Evolutionary conservation across 2,888 invertebrate species (phyloP).

Genomic region (Phlogophora meticulosa): DNA sequence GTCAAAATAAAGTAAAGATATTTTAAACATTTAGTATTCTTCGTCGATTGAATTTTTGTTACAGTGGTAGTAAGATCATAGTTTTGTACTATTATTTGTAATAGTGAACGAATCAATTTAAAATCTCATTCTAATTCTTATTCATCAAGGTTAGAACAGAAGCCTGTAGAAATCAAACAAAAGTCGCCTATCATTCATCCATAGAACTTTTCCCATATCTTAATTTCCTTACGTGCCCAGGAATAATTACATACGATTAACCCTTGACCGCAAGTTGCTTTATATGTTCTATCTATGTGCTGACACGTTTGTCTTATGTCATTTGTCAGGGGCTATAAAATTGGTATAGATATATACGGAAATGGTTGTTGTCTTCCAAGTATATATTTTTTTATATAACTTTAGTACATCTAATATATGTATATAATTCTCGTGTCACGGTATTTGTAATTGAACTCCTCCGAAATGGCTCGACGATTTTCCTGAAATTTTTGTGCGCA

Average conservation of each 20-base stretch:
- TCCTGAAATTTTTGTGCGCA: too few species aligned
- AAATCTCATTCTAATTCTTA: too few species aligned
- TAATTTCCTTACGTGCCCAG: constrained; percentile 36
- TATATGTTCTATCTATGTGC: constrained; percentile 25
- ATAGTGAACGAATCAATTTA: too few species aligned
- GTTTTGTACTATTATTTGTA: too few species aligned
- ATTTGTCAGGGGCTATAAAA: constrained; percentile 7
- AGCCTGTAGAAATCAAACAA: not conserved
- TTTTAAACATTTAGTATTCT: too few species aligned
- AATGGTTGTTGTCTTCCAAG: constrained; percentile 12
- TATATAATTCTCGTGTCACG: too few species aligned
- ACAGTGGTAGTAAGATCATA: too few species aligned
- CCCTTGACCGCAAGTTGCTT: constrained; percentile 11
- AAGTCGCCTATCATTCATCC: not conserved
- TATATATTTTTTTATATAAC: constrained; percentile 1
- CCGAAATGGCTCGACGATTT: too few species aligned
- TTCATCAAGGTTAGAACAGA: too few species aligned
- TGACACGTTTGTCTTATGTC: constrained; percentile 34
- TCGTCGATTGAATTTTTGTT: too few species aligned
- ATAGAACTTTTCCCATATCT: not conserved
- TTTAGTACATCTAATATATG: not conserved
- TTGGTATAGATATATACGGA: constrained; percentile 8
- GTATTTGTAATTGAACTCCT: too few species aligned
- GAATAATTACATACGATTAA: constrained; percentile 36
- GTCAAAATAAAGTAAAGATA: too few species aligned